These are phyloP conservation scores for Atrina japonica DNA, from an alignment of 2,888 invertebrate genomes.

Conservation along the genomic window DNA sequence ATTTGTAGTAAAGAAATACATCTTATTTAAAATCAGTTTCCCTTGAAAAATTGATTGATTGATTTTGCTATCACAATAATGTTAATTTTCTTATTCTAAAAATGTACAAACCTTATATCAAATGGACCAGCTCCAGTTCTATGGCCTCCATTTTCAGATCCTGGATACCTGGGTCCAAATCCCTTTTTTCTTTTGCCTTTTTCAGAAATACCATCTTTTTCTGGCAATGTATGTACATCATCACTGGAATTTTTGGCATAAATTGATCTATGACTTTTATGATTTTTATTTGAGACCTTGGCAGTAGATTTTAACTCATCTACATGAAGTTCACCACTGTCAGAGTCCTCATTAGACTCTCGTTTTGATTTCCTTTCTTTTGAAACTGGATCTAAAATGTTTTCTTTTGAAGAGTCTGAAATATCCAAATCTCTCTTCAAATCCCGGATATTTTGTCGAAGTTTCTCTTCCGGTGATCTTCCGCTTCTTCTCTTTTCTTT, in stretches of 20 bases:
- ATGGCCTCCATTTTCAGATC: not conserved
- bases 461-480: constrained; percentile 14
- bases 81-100: too few relatives aligned
- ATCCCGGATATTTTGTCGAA: constrained; percentile 16
- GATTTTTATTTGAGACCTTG: too few relatives aligned
- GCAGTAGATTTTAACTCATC: constrained; percentile 1
- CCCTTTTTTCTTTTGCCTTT: not conserved
- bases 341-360: not conserved
- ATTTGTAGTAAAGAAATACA: too few relatives aligned
- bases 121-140: too few relatives aligned
- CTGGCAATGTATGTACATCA: too few relatives aligned
- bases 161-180: constrained; percentile 26
- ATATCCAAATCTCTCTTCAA: constrained; percentile 32
- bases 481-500: constrained; percentile 3
- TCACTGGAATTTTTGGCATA: too few relatives aligned
- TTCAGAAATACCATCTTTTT: not conserved
- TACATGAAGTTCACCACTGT: constrained; percentile 1
- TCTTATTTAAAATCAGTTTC: too few relatives aligned
- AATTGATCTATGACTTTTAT: too few relatives aligned
- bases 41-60: too few relatives aligned
- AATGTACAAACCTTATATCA: too few relatives aligned
- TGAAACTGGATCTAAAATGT: not conserved
- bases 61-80: too few relatives aligned
- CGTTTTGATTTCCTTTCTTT: too few relatives aligned
- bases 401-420: constrained; percentile 46